These are phyloP conservation scores for Biston betularia DNA, from an alignment of 2,888 invertebrate species.

Conservation along the genomic window DNA sequence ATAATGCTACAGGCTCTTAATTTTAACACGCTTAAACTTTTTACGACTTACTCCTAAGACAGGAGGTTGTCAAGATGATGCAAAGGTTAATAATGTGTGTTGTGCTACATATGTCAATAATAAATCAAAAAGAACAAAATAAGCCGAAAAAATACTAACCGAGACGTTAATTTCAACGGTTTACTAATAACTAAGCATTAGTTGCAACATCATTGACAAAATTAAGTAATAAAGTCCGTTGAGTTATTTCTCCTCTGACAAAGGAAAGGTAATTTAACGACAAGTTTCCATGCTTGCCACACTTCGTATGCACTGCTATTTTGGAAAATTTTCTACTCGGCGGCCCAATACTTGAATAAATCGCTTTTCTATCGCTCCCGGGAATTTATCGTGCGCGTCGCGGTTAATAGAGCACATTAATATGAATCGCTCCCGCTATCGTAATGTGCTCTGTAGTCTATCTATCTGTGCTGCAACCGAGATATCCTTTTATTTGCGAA, in stretches of 20 bases:
- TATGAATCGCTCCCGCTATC: slow-evolving; percentile 60
- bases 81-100: too few species aligned
- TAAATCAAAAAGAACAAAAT: too few species aligned
- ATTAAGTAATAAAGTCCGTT: too few species aligned
- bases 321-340: slow-evolving; percentile 4
- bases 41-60: too few species aligned
- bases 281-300: background rate
- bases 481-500: slow-evolving; percentile 5
- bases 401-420: slow-evolving; percentile 74
- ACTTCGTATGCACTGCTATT: background rate
- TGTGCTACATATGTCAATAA: too few species aligned
- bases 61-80: too few species aligned
- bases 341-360: slow-evolving; percentile 62
- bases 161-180: too few species aligned
- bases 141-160: too few species aligned
- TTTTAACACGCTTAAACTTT: too few species aligned
- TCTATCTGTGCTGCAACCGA: slow-evolving; percentile 26
- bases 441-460: slow-evolving; percentile 47
- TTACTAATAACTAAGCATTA: too few species aligned
- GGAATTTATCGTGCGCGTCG: slow-evolving; percentile 64
- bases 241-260: background rate
- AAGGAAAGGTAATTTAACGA: background rate
- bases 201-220: too few species aligned
- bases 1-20: too few species aligned
- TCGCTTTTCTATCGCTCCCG: slow-evolving; percentile 71